A percentile compares a stretch with the other conserved stretches of the same genome.
phyloP scores from a whole-genome alignment of 2,113 vertebrate species.

The Otolemur garnettii region DNA sequence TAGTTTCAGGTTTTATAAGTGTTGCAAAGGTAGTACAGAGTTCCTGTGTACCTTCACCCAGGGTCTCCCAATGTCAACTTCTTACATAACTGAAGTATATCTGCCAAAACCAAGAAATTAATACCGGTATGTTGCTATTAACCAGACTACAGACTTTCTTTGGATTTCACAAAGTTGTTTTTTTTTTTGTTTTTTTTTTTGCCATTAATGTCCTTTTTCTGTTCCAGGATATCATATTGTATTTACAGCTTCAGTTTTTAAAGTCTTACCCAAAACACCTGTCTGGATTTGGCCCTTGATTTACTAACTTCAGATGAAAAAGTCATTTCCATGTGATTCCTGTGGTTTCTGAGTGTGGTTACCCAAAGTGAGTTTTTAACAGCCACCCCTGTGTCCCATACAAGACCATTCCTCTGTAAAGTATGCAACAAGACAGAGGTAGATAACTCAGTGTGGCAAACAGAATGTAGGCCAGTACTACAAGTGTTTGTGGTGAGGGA shows the following conservation, averaged over 20 bases:
- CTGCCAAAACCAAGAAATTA: conserved; percentile 5
- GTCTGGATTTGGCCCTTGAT: not conserved
- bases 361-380: not conserved
- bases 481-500: not conserved
- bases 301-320: not conserved
- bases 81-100: not conserved
- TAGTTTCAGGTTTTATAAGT: not conserved
- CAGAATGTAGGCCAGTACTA: not conserved
- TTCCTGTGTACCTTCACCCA: not conserved
- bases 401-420: not conserved
- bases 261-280: conserved; percentile 20
- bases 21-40: not conserved
- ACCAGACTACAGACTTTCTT: not conserved
- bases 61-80: not conserved
- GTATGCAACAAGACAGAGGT: not conserved
- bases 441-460: not conserved
- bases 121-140: not conserved
- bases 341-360: not conserved
- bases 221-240: not conserved
- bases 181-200: not conserved
- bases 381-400: not conserved
- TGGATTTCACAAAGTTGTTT: not conserved
- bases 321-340: not conserved
- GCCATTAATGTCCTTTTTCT: conserved; percentile 5
- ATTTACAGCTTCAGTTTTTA: not conserved